Evolutionary conservation across 2,113 vertebrate species (phyloP).

Genomic region (Mirza zaza): DNA sequence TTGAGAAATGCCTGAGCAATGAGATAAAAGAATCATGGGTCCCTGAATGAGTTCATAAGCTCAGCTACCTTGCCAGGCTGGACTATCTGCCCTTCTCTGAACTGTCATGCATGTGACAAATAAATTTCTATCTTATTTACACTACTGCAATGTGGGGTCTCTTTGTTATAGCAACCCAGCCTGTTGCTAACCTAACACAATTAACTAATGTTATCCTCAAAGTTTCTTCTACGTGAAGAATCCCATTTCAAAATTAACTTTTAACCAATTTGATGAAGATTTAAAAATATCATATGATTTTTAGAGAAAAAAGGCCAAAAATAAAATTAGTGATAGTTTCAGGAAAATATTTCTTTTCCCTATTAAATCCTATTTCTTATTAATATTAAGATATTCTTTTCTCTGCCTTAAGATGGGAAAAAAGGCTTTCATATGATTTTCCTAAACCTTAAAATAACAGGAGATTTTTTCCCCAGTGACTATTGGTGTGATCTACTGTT

Average conservation of each 20-base stretch:
- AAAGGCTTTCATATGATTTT: neutral
- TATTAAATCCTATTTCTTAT: neutral
- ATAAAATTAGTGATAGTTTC: neutral
- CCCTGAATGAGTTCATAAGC: neutral
- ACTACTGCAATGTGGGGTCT: neutral
- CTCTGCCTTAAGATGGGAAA: neutral
- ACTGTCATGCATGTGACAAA: neutral
- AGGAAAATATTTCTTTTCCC: neutral
- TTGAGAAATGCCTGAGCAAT: neutral
- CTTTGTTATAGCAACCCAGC: neutral
- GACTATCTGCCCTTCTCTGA: neutral
- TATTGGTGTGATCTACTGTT: neutral
- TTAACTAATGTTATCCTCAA: neutral
- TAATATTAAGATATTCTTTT: conserved; percentile 18
- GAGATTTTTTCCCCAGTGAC: neutral
- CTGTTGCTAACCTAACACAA: neutral
- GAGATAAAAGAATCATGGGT: neutral
- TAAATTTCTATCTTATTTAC: neutral
- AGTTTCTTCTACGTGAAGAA: neutral
- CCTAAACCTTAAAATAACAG: conserved; percentile 8
- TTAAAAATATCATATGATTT: neutral
- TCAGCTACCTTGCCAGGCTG: neutral
- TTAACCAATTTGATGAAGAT: neutral
- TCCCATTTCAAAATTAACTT: neutral
- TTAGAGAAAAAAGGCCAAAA: neutral